Percentiles rank a stretch among this genome's conserved stretches.
phyloP scores from a whole-genome alignment of 1,140 invertebrate species.

The Teleogryllus occipitalis region DNA sequence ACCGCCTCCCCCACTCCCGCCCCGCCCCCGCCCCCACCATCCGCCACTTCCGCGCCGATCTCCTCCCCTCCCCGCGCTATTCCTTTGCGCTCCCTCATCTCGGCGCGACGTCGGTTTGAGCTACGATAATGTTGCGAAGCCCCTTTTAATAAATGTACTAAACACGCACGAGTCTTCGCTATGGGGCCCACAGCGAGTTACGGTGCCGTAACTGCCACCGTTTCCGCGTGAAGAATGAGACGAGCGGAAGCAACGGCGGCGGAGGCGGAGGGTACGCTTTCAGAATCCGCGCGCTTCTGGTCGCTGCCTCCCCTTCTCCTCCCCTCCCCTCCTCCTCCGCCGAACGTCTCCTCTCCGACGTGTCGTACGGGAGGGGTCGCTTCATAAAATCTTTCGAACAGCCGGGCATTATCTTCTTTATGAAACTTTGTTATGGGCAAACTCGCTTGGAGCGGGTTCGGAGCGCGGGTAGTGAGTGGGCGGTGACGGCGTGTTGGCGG shows the following conservation, averaged over 20 bases:
- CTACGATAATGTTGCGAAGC: neutral
- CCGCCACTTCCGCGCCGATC: no score
- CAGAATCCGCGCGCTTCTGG: no score
- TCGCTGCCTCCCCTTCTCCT: no score
- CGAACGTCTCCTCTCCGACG: neutral
- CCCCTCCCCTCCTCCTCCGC: no score
- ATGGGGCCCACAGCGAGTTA: neutral
- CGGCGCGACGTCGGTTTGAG: neutral
- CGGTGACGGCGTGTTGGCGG: no score
- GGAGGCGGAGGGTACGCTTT: no score
- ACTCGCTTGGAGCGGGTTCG: neutral
- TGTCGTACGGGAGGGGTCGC: neutral
- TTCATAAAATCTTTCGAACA: constrained; percentile 5
- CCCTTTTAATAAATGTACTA: neutral
- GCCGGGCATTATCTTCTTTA: neutral
- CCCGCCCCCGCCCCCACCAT: no score
- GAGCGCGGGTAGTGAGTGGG: neutral
- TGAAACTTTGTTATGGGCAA: constrained; percentile 4
- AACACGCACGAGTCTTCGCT: neutral
- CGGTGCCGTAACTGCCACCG: neutral
- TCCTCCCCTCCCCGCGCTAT: no score
- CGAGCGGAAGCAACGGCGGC: neutral
- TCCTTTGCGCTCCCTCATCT: neutral
- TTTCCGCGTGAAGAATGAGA: neutral
- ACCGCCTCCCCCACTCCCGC: no score